Percentiles rank a stretch among this genome's conserved stretches.
Conservation (phyloP, 2,888 invertebrate genomes). For the Thecocarcelia acutangulata region DNA sequence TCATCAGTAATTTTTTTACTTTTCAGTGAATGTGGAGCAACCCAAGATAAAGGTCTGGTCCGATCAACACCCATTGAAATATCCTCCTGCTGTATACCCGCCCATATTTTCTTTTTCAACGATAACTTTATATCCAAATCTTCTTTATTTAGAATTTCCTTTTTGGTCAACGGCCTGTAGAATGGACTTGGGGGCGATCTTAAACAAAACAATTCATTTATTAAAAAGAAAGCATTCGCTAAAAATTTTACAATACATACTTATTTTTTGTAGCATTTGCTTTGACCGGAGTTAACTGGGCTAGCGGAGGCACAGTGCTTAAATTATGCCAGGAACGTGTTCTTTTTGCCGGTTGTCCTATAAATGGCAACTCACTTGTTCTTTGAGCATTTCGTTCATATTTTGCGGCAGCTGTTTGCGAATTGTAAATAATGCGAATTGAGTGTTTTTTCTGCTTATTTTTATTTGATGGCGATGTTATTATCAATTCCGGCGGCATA, state of each 20-base stretch:
- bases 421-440: conserved; percentile 22
- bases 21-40: conserved; percentile 82
- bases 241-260: conserved; percentile 61
- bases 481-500: conserved; percentile 82
- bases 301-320: conserved; percentile 60
- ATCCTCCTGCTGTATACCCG: conserved; percentile 83
- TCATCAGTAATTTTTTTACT: conserved; percentile 38
- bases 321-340: conserved; percentile 81
- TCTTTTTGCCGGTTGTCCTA: conserved; percentile 72
- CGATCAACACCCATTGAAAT: conserved; percentile 51
- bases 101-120: conserved; percentile 89
- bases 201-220: neutral
- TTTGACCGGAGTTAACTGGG: conserved; percentile 55
- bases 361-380: conserved; percentile 73
- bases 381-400: conserved; percentile 67
- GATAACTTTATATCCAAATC: conserved; percentile 85
- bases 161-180: conserved; percentile 50
- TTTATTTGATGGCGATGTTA: conserved; percentile 79
- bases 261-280: conserved; percentile 72
- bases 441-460: conserved; percentile 67
- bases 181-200: conserved; percentile 29
- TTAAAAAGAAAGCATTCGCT: neutral
- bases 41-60: conserved; percentile 85
- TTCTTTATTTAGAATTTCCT: conserved; percentile 71
- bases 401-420: conserved; percentile 31